These are phyloP conservation scores for Sphecodes monilicornis DNA, from an alignment of 2,888 invertebrate species.

Conservation along the genomic window DNA sequence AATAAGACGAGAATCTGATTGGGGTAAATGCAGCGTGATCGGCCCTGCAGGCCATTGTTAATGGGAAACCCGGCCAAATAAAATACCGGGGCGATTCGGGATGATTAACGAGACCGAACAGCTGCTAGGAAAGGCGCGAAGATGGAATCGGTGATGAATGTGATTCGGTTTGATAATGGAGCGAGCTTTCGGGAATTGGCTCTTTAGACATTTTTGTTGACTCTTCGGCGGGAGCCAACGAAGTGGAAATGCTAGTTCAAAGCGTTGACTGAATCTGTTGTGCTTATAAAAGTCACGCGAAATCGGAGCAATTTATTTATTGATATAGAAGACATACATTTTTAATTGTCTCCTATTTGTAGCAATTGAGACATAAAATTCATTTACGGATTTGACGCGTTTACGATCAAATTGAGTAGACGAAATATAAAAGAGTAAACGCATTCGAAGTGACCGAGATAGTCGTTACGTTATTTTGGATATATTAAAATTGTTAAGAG, in stretches of 20 bases:
- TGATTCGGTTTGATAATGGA: background rate
- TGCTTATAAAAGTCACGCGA: background rate
- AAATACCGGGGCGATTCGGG: background rate
- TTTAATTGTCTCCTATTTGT: too few species aligned
- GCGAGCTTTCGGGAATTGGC: background rate
- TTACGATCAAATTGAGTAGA: too few species aligned
- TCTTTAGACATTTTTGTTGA: background rate
- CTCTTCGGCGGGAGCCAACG: background rate
- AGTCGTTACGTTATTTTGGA: too few species aligned
- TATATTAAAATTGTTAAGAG: too few species aligned
- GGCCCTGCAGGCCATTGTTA: conserved; percentile 24
- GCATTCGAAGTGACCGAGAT: too few species aligned
- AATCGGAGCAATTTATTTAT: background rate
- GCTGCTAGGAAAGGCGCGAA: background rate
- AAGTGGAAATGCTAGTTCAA: background rate
- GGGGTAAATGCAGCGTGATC: conserved; percentile 28
- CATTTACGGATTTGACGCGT: too few species aligned
- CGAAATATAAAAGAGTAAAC: too few species aligned
- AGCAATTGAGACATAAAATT: too few species aligned
- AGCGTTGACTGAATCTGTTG: background rate
- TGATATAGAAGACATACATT: too few species aligned
- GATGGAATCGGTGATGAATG: background rate
- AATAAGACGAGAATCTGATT: conserved; percentile 13
- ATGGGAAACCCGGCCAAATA: background rate
- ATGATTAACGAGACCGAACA: background rate